Conservation (phyloP, 1,140 invertebrate species). For the Parapsyche elsis region DNA sequence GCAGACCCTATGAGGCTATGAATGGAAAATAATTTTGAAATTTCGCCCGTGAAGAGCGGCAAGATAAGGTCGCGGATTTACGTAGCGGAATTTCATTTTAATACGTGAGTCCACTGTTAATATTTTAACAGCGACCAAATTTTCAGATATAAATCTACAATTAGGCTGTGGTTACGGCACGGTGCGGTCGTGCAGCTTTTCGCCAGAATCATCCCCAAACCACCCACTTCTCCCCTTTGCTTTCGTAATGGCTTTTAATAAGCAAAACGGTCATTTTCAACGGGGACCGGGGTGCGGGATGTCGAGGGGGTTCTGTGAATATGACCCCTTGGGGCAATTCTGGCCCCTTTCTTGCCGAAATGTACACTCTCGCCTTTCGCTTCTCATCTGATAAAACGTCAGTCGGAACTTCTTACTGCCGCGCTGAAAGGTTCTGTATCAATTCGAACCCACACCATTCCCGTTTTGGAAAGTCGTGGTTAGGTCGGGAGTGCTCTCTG, state of each 20-base stretch:
- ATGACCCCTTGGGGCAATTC: neutral
- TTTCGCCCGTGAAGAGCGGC: too few relatives aligned
- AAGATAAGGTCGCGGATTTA: neutral
- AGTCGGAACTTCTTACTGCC: constrained; percentile 2
- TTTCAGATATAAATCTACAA: constrained; percentile 21
- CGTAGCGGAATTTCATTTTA: constrained; percentile 15
- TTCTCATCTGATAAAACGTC: constrained; percentile 16
- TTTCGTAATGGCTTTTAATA: neutral
- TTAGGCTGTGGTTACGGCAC: neutral
- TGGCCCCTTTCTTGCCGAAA: neutral
- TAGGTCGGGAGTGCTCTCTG: neutral
- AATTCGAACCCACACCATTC: neutral
- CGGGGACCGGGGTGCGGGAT: neutral
- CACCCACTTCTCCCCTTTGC: neutral
- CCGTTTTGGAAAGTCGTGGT: neutral
- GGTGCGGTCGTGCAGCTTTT: neutral
- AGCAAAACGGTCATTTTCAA: neutral
- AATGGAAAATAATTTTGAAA: too few relatives aligned
- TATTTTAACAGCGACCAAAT: constrained; percentile 9
- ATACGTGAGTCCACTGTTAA: constrained; percentile 19
- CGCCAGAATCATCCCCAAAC: neutral
- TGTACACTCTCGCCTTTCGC: neutral
- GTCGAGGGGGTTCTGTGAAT: neutral
- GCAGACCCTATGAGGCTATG: too few relatives aligned
- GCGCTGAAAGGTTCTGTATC: neutral